phyloP scores from a whole-genome alignment of 2,888 invertebrate species.

The Hyalella azteca region DNA sequence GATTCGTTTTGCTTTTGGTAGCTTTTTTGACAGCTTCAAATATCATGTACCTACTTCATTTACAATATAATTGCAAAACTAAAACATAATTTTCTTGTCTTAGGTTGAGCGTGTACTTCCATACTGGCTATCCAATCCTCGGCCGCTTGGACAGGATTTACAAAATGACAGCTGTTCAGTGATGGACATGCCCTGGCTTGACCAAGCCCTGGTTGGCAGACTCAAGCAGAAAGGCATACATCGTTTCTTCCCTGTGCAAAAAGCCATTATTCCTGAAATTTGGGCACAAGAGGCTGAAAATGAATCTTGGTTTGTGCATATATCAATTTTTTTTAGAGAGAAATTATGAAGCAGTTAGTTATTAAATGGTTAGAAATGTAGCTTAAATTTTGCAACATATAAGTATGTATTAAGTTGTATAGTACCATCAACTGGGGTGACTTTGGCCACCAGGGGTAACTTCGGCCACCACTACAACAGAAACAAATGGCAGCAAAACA shows the following conservation, averaged over 20 bases:
- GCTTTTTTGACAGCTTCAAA: not conserved
- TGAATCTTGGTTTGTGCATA: conserved; percentile 63
- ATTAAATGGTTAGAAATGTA: not conserved
- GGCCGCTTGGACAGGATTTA: conserved; percentile 76
- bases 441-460: no score
- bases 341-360: not conserved
- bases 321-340: not conserved
- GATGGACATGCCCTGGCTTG: conserved; percentile 38
- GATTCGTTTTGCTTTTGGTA: no score
- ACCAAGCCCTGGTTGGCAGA: conserved; percentile 64
- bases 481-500: no score
- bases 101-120: conserved; percentile 78
- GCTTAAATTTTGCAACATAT: not conserved
- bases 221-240: conserved; percentile 75
- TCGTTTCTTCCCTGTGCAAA: conserved; percentile 86
- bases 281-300: conserved; percentile 47
- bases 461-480: no score
- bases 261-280: conserved; percentile 78
- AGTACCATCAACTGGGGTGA: no score
- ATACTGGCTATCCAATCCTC: conserved; percentile 84
- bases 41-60: not conserved
- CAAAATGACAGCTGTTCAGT: conserved; percentile 23
- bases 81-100: not conserved
- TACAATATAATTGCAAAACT: not conserved
- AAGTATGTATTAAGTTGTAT: not conserved